Evolutionary conservation across 1,140 invertebrate genomes (phyloP), one percentile per base, ranked within the genome.

Genomic region (Orchestia grillus): DNA sequence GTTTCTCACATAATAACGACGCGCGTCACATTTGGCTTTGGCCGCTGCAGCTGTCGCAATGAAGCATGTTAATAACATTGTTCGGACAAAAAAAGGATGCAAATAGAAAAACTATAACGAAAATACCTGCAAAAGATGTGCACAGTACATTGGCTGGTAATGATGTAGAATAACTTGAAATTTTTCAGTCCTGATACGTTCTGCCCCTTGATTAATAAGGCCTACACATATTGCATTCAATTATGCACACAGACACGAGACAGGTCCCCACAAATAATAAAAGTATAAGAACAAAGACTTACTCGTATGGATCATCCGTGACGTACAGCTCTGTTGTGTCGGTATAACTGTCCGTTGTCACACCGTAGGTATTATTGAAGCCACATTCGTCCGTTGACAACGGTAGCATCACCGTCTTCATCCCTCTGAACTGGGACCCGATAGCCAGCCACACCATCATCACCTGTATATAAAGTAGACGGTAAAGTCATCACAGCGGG

Each of bases 371-470:
- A n/a, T 44, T 44, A n/a, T 94, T 94, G 36, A n/a, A 42, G 36
- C 41, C 44, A n/a, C 92, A 94, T 6, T 47, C 44, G n/a, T 94
- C 92, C 6, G 44, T 94, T 11, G 43, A 45, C 43, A 94, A 44
- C 44, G 92, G 92, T 6, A 94, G 44, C 92, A 45, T 44, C 1
- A 94, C 92, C 3, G 92, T 94, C 44, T 45, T 45, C 92, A 94
- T 94, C 8, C 92, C 92, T 44, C 44, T 44, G 11, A 94, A 47
- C 92, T 94, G 92, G 36, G 92, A 94, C 0, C 92, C 92, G 23
- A 94, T 94, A 4, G 92, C 45, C 44, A 94, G 92, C 92, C 92
- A 94, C 92, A 94, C 92, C 92, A 94, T 94, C 44, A 94, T 11
- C 44, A 94, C 44, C 92, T 94, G 92, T 0, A 53, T 8, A 53